phyloP scores from a whole-genome alignment of 2,113 vertebrate species.

The Chaetodon trifascialis region DNA sequence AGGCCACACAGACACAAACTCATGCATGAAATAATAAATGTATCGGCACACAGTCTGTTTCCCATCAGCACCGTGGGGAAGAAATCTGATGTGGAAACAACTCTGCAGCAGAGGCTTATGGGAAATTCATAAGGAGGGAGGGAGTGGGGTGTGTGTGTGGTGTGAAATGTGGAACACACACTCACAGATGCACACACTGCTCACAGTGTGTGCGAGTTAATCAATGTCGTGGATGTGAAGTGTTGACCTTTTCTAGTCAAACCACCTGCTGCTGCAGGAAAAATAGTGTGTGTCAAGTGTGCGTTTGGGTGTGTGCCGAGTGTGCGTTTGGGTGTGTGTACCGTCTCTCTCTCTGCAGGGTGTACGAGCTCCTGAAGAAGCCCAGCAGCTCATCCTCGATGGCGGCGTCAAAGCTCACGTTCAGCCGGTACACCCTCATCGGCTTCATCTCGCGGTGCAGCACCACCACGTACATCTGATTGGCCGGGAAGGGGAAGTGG shows the following conservation, averaged over 20 bases:
- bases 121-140: constrained; percentile 61
- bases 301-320: constrained; percentile 26
- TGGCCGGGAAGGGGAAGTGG: constrained; percentile 89
- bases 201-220: constrained; percentile 56
- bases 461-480: constrained; percentile 92
- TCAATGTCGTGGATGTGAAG: constrained; percentile 75
- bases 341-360: constrained; percentile 91
- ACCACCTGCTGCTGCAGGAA: constrained; percentile 74
- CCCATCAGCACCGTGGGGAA: constrained; percentile 50
- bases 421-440: constrained; percentile 89
- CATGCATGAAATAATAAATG: constrained; percentile 51
- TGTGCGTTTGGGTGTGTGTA: constrained; percentile 69
- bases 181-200: constrained; percentile 3
- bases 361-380: constrained; percentile 96
- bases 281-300: constrained; percentile 20
- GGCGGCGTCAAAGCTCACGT: constrained; percentile 91
- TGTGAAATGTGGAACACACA: constrained; percentile 51
- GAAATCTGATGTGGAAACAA: constrained; percentile 62
- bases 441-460: constrained; percentile 93
- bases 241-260: constrained; percentile 75
- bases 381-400: constrained; percentile 96
- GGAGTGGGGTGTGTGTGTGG: constrained; percentile 11
- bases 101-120: constrained; percentile 54
- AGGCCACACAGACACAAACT: constrained; percentile 12
- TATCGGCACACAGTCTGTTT: constrained; percentile 55